Evolutionary conservation across 2,888 invertebrate genomes (phyloP).

Genomic region (Microplitis manilae): DNA sequence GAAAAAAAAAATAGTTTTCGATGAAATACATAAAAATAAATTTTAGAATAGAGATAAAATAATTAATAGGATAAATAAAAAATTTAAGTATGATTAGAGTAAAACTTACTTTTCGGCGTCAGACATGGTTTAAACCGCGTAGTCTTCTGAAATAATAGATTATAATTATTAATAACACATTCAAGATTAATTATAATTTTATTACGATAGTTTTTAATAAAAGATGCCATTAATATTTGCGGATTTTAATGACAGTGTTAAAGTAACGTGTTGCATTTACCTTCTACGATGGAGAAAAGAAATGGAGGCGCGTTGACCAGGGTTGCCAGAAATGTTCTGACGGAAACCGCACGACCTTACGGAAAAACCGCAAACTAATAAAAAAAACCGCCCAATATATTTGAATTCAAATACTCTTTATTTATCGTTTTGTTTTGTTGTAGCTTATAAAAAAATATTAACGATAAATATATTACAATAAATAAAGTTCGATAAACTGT

Average conservation of each 20-base stretch:
- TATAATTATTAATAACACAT: conserved; percentile 50
- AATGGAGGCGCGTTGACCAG: conserved; percentile 51
- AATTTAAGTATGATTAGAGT: conserved; percentile 50
- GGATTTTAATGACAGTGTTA: conserved; percentile 53
- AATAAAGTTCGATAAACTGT: too few relatives aligned
- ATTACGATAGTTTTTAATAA: conserved; percentile 41
- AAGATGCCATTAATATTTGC: conserved; percentile 58
- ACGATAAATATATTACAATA: too few relatives aligned
- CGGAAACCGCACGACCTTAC: too few relatives aligned
- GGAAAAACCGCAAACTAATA: too few relatives aligned
- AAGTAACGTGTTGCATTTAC: conserved; percentile 56
- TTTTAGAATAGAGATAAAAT: neutral
- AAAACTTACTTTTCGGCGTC: conserved; percentile 87
- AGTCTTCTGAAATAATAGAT: conserved; percentile 65
- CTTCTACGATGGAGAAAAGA: conserved; percentile 62
- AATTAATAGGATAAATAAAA: conserved; percentile 24
- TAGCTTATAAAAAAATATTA: too few relatives aligned
- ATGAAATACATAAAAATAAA: neutral
- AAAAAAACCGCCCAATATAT: too few relatives aligned
- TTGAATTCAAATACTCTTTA: too few relatives aligned
- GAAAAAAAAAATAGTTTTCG: neutral
- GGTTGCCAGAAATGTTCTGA: too few relatives aligned
- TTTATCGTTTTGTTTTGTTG: too few relatives aligned
- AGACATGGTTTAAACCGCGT: conserved; percentile 78
- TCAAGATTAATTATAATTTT: conserved; percentile 31